Evolutionary conservation across 1,140 invertebrate genomes (phyloP), one percentile per base, ranked within the genome.

Genomic region (Drosophila baimaii): DNA sequence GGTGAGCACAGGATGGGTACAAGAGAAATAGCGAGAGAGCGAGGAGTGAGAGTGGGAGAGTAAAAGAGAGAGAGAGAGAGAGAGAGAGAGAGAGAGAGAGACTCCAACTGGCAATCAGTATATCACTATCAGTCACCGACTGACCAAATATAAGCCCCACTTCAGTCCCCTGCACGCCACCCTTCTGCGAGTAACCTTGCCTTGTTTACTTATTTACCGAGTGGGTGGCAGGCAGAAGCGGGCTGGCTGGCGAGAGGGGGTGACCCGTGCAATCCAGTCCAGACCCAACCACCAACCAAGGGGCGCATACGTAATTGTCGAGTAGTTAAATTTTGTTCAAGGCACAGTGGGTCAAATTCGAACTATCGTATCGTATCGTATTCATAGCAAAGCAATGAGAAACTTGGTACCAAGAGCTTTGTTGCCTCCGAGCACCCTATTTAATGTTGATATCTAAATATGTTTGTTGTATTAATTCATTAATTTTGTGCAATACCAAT

Each of bases 51-150:
- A 59, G 49, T 51, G 58, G 31, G 31, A 25, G 52, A 64, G 7
- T 23, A 51, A 12, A 23, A 62, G 21, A 27, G 23, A 19, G 10
- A 33, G 61, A 12, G 31, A 62, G 21, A 27, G 23, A 19, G 10
- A 33, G 29, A 9, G 44, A 52, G 31, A 31, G 41, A 37, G 69
- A 55, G n/a, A 29, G 54, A 57, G 31, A 35, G 71, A 35, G 72
- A 69, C 59, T 47, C 35, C 61, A 19, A 37, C 61, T 70, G 33
- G 62, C 25, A 49, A 35, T 33, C 68, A 46, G 46, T 61, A 68
- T 61, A 76, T 77, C 72, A 55, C 72, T 77, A 77, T 77, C 73
- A 77, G 72, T 77, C 73, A 77, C 62, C 54, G 73, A 77, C 72
- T 77, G 73, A 77, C 73, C 73, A 76, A 76, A 77, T 68, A 77